A percentile compares a stretch with the other conserved stretches of the same genome.
Conservation (phyloP, 2,888 invertebrate species). For the Acronicta alni region DNA sequence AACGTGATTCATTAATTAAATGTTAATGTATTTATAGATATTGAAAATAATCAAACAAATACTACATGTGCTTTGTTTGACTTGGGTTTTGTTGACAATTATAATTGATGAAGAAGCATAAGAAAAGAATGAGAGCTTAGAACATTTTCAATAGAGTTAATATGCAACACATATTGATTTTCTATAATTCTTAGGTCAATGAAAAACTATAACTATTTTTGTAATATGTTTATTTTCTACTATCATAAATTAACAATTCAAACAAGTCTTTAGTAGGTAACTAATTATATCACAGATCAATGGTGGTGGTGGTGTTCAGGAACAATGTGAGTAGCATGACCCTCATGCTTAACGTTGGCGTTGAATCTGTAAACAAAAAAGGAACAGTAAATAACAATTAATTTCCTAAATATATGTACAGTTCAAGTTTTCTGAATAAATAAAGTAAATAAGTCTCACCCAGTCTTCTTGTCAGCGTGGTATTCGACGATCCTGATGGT, state of each 20-base stretch:
- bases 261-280: constrained; percentile 1
- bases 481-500: constrained; percentile 66
- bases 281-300: constrained; percentile 24
- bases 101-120: too few species aligned
- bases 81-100: too few species aligned
- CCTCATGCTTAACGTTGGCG: constrained; percentile 50
- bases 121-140: too few species aligned
- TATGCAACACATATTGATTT: too few species aligned
- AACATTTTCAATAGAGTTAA: too few species aligned
- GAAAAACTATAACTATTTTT: background rate
- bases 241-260: constrained; percentile 17
- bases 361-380: constrained; percentile 16
- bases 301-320: constrained; percentile 45
- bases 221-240: constrained; percentile 8
- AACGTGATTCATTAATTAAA: too few species aligned
- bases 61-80: too few species aligned
- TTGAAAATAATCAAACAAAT: too few species aligned
- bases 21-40: too few species aligned
- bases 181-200: background rate
- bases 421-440: background rate
- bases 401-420: too few species aligned
- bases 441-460: constrained; percentile 18
- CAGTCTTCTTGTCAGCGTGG: constrained; percentile 51
- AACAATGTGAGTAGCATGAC: constrained; percentile 51
- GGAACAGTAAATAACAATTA: background rate